A percentile compares a stretch with the other conserved stretches of the same genome.
Evolutionary conservation across 2,797 vertebrate species (phyloP).

Genomic region (Graptemys geographica): DNA sequence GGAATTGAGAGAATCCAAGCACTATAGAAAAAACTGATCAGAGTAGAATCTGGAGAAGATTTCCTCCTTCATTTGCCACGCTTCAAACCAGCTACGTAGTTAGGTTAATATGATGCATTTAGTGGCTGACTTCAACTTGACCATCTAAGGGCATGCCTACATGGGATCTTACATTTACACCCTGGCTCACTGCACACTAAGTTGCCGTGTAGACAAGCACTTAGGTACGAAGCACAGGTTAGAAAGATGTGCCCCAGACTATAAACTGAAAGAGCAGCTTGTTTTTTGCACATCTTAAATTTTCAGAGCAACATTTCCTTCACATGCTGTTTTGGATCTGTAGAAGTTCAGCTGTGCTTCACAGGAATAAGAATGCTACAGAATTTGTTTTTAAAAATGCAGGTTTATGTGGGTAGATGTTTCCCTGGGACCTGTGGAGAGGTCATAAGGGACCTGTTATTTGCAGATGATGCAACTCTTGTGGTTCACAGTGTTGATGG

Average conservation of each 20-base stretch:
- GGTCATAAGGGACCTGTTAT: too few species aligned
- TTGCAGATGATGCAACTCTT: too few species aligned
- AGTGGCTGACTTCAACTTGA: not conserved
- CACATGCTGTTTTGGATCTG: not conserved
- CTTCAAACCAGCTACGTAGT: not conserved
- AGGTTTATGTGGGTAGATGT: not conserved
- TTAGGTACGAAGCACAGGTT: not conserved
- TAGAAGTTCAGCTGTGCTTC: not conserved
- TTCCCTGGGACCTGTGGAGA: not conserved
- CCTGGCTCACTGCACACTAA: not conserved
- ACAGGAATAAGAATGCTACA: not conserved
- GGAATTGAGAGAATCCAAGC: not conserved
- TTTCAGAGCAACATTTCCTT: not conserved
- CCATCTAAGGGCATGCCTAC: not conserved
- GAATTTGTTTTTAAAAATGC: not conserved
- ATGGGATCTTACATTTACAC: not conserved
- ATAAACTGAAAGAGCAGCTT: not conserved
- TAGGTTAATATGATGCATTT: not conserved
- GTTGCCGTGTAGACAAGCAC: not conserved
- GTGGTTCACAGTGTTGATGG: too few species aligned
- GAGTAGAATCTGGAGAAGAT: not conserved
- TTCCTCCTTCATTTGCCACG: not conserved
- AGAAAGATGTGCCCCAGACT: not conserved
- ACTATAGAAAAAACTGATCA: not conserved
- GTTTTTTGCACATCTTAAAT: not conserved